A percentile compares a stretch with the other conserved stretches of the same genome.
phyloP scores from a whole-genome alignment of 2,113 vertebrate genomes.

The Patagioenas fasciata region DNA sequence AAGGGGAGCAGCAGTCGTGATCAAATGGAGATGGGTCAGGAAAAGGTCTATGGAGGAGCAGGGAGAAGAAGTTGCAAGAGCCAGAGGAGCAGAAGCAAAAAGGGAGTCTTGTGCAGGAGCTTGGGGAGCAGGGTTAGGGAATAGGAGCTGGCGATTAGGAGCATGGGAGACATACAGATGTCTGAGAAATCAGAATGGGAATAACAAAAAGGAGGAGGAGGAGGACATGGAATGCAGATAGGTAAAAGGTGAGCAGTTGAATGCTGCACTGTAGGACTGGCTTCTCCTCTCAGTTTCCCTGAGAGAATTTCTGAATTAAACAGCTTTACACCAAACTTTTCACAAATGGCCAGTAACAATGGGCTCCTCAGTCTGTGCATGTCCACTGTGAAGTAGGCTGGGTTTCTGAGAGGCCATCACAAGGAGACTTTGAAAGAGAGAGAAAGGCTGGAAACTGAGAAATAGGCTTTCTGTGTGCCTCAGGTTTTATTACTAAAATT shows the following conservation, averaged over 20 bases:
- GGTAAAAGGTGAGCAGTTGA: not conserved
- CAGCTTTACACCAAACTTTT: not conserved
- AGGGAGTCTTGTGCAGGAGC: not conserved
- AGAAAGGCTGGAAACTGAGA: not conserved
- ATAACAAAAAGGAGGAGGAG: not conserved
- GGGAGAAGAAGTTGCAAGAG: not conserved
- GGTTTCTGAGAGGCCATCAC: not conserved
- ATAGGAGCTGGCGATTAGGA: not conserved
- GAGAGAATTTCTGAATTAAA: not conserved
- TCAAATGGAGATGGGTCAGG: not conserved
- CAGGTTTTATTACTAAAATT: not conserved
- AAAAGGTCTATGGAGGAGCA: not conserved
- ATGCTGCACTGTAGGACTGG: not conserved
- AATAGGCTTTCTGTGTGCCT: not conserved
- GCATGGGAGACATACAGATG: not conserved
- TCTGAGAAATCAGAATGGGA: not conserved
- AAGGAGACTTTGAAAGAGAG: not conserved
- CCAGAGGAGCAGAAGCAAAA: not conserved
- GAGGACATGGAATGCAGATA: not conserved
- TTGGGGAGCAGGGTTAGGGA: not conserved
- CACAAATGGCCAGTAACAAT: fast-evolving
- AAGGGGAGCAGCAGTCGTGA: not conserved
- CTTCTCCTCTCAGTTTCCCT: not conserved
- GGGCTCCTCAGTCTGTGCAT: not conserved
- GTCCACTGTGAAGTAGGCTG: not conserved